Evolutionary conservation across 2,888 invertebrate species (phyloP), one percentile per base, ranked within the genome.

Genomic region (Aleiodes alternator): DNA sequence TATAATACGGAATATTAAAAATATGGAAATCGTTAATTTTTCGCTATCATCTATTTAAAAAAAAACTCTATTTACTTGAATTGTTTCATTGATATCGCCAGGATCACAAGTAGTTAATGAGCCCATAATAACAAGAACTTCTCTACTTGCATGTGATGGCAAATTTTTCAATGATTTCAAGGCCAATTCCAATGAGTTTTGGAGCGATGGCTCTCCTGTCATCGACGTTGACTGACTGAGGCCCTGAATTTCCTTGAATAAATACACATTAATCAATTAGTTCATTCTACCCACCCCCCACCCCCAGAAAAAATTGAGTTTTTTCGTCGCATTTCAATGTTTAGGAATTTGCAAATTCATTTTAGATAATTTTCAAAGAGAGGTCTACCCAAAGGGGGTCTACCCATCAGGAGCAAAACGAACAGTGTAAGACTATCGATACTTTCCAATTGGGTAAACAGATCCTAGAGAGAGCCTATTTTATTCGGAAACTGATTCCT

Each of bases 31-130:
- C 11, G 11, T 38, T 8, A 8, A 3, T 38, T 38, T 38, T 38
- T 38, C 38, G 4, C 3, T 6, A 7, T 43, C 3, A 1, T 43
- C 43, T 43, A 11, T 43, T 43, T 11, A 1, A 0, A 43, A 9
- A 43, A 56, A 23, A n/a, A 23, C 1, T n/a, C 14, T 51, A 7
- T 14, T 9, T 9, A 53, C 23, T 53, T 94, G 92, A 82, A 97
- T 96, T 7, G 98, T 98, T 74, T 92, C 91, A 80, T 92, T 94
- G 55, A 99, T 97, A 87, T 99, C 97, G 16, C 96, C 94, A 1
- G 99, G 99, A 91, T 99, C 99, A 89, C 99, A 98, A 0, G 98
- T 97, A 0, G 98, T 98, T 31, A 99, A 91, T 82, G 98, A 97
- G 3, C 97, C 97, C 91, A 97, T 95, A 31, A 99, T 92, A 2